These are phyloP conservation scores for Pilophorus perplexus DNA, from an alignment of 2,888 invertebrate genomes.

Conservation along the genomic window DNA sequence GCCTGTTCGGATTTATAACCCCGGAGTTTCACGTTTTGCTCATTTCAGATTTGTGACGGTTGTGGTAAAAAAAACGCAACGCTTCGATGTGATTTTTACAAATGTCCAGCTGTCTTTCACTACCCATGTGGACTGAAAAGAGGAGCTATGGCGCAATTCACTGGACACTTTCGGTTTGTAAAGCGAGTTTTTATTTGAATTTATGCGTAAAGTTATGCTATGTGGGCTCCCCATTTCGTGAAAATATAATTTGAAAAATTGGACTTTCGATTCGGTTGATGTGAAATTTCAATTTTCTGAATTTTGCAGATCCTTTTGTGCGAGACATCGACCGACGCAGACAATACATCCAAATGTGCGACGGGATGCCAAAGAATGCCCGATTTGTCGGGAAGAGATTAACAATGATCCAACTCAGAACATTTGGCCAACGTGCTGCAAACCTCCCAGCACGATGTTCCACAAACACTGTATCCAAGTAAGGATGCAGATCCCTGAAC, in stretches of 20 bases:
- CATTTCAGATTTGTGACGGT: constrained; percentile 66
- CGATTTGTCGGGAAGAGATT: background rate
- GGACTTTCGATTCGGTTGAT: background rate
- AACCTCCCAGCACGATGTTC: constrained; percentile 64
- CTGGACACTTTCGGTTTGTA: constrained; percentile 58
- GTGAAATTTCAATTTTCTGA: background rate
- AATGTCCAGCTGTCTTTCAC: constrained; percentile 70
- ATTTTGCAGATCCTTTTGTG: constrained; percentile 35
- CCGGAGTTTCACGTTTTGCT: too few species aligned
- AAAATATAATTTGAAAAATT: background rate
- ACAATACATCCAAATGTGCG: background rate
- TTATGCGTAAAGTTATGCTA: background rate
- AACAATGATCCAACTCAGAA: too few species aligned
- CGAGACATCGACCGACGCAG: constrained; percentile 21
- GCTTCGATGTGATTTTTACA: constrained; percentile 65
- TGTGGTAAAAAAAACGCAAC: constrained; percentile 67
- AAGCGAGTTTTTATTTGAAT: background rate
- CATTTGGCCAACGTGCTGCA: constrained; percentile 72
- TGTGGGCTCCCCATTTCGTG: background rate
- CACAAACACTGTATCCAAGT: constrained; percentile 71
- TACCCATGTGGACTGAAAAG: constrained; percentile 68
- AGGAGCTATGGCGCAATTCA: constrained; percentile 64
- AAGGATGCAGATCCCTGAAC: too few species aligned
- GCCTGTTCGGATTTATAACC: too few species aligned
- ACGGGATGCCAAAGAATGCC: background rate